Evolutionary conservation across 2,888 invertebrate species (phyloP), one percentile per base, ranked within the genome.

Genomic region (Masnerella sp.): DNA sequence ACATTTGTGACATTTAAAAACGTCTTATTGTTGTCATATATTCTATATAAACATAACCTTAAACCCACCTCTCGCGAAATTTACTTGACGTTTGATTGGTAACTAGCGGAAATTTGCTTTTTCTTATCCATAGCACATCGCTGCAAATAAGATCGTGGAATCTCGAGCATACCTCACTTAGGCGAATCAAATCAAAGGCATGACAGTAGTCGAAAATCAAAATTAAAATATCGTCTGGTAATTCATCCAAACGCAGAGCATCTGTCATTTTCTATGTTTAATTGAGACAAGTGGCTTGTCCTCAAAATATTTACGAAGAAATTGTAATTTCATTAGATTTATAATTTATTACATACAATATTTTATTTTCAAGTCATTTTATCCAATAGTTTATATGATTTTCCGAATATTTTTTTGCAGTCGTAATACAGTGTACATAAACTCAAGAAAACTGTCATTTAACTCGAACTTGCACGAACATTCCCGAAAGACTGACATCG

Each of bases 161-260:
- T 58, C 88, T 81, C 61, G 78, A 84, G 77, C 89, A 90, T 0
- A 89, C 89, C 68, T 87, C 82, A 73, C 88, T 88, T 28, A 91
- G 84, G 56, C 88, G 88, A 12, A 89, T 85, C 43, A 91, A 83
- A 77, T 90, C 90, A 45, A 81, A 80, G 34, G 89, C 87, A 74
- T 88, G 85, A 75, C 90, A 90, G 77, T 88, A 89, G 77, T 87
- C 86, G 75, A 91, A 90, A 76, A 91, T 90, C 69, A 87, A 82
- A 34, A 90, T 77, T 9, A 91, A 82, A 76, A 91, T 81, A 76
- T 90, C 90, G 25, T 84, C 83, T 28, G 89, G 89, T 62, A 89
- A 83, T 30, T 77, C 76, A 65, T 86, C 81, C 42, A 87, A 80
- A 58, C 79, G 77, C 80, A 77, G 79, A 20, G 65, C 74, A 79